Conservation (phyloP, 2,797 vertebrate species). For the Crocidura indochinensis region DNA sequence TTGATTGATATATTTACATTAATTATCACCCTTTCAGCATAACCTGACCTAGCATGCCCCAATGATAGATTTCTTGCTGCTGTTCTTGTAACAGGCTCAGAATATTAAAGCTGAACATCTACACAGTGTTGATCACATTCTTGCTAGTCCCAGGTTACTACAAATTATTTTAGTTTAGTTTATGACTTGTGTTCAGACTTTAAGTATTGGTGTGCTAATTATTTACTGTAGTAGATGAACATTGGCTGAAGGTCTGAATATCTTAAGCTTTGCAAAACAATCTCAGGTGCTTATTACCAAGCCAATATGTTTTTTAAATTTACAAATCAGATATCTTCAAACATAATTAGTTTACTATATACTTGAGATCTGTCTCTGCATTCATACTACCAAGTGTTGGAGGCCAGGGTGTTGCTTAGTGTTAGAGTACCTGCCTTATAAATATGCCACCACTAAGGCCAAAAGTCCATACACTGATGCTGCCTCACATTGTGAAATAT, state of each 20-base stretch:
- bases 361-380: neutral
- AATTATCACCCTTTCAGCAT: conserved; percentile 47
- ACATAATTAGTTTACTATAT: neutral
- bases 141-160: neutral
- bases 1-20: neutral
- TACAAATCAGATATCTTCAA: conserved; percentile 30
- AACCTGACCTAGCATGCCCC: conserved; percentile 2
- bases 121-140: neutral
- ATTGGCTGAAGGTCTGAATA: conserved; percentile 31
- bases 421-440: too few relatives aligned
- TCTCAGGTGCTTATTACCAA: conserved; percentile 57
- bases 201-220: conserved; percentile 1
- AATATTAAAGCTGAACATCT: conserved; percentile 38
- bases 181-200: neutral
- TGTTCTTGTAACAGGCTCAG: neutral
- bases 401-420: neutral
- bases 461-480: too few relatives aligned
- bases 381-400: neutral
- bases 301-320: conserved; percentile 39
- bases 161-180: conserved; percentile 7
- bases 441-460: too few relatives aligned
- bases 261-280: conserved; percentile 60
- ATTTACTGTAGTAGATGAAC: neutral
- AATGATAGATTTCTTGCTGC: conserved; percentile 57
- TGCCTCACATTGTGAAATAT: too few relatives aligned